Conservation (phyloP, 2,113 vertebrate genomes). For the Ovis canadensis region DNA sequence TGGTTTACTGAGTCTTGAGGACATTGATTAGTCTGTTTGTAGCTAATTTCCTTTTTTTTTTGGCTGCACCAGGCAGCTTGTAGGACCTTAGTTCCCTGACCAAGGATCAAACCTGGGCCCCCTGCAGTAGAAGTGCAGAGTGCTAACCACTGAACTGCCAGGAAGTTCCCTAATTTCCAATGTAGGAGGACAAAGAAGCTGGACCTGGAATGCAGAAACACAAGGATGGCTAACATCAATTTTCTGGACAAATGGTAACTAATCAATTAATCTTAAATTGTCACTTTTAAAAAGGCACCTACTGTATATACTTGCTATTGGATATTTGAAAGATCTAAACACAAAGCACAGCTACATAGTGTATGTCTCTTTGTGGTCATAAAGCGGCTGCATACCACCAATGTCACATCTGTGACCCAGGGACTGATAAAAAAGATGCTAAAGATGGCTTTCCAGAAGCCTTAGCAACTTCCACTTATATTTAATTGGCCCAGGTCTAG, state of each 20-base stretch:
- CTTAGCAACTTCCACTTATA: neutral
- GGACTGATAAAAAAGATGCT: neutral
- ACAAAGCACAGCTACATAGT: neutral
- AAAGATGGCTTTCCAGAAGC: neutral
- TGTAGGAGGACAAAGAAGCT: neutral
- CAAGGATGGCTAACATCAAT: neutral
- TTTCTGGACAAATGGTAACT: neutral
- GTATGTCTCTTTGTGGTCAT: neutral
- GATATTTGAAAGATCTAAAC: neutral
- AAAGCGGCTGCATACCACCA: neutral
- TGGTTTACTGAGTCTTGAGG: neutral
- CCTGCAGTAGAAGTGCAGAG: neutral
- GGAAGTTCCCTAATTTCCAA: neutral
- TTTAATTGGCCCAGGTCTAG: neutral
- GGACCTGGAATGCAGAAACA: neutral
- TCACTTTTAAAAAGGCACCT: neutral
- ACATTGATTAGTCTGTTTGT: neutral
- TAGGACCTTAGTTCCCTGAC: neutral
- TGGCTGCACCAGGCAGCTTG: neutral
- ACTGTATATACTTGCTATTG: neutral
- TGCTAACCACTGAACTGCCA: neutral
- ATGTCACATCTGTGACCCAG: neutral
- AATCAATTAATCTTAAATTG: neutral
- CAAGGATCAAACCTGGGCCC: neutral
- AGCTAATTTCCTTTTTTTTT: neutral